Evolutionary conservation across 37 sponge, comb jelly and placozoan species (phyloP).

Genomic region (Halisarca cf. caerulea): DNA sequence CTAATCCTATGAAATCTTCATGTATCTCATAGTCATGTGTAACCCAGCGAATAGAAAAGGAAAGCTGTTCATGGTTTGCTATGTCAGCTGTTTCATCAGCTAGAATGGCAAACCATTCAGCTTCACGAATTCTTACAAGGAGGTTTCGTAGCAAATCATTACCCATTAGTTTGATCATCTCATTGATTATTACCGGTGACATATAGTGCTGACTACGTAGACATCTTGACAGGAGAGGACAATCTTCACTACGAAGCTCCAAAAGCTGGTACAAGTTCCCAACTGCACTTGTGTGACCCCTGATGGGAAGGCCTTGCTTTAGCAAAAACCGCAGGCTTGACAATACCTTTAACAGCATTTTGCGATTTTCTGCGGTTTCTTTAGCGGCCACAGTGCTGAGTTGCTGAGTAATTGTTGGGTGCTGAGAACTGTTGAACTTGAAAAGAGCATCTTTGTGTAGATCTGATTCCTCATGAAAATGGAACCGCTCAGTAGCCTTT

Average conservation of each 20-base stretch:
- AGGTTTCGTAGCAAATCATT: constrained; percentile 10
- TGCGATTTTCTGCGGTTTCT: not conserved
- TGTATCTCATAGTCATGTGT: constrained; percentile 16
- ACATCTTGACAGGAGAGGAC: constrained; percentile 24
- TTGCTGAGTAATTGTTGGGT: not conserved
- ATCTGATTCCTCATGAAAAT: not conserved
- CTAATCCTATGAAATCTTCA: constrained; percentile 41
- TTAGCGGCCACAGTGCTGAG: constrained; percentile 7
- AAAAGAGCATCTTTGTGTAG: constrained; percentile 6
- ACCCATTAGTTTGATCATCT: constrained; percentile 44
- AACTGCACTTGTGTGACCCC: constrained; percentile 48
- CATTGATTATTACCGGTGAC: constrained; percentile 45
- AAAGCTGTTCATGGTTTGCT: constrained; percentile 30
- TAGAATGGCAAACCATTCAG: constrained; percentile 23
- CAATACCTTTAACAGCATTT: constrained; percentile 3
- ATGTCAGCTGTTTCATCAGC: constrained; percentile 48
- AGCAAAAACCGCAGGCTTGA: constrained; percentile 28
- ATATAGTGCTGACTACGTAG: constrained; percentile 24
- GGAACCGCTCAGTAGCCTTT: constrained; percentile 1
- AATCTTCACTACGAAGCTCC: constrained; percentile 16
- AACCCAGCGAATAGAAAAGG: constrained; percentile 33
- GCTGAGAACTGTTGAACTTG: constrained; percentile 10
- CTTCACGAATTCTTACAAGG: constrained; percentile 9
- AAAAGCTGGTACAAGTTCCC: constrained; percentile 55
- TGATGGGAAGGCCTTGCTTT: constrained; percentile 48